Evolutionary conservation across 2,113 vertebrate species (phyloP), one percentile per base, ranked within the genome.

Genomic region (Nothobranchius kuhntae): DNA sequence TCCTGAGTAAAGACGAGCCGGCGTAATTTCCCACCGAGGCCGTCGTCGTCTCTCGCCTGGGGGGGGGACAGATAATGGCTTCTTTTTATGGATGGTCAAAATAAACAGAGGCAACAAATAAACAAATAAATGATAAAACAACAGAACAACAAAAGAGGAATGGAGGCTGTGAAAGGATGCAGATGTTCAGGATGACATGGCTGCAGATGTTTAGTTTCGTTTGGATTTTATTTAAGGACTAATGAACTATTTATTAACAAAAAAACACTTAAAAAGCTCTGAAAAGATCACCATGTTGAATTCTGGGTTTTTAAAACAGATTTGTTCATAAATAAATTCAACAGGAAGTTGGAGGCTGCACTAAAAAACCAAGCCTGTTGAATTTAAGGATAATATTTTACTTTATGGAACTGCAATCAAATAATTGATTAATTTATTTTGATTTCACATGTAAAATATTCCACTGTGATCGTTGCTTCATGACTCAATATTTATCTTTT

Each of bases 11-110:
- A 98, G 96, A 95, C 95, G 94, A 95, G 96, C 95, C 95, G 95
- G 93, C 95, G 95, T 85, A 98, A 97, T 96, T 93, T 96, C 94
- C 96, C 96, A 96, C 93, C 96, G 94, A 95, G 95, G 96, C 96
- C 96, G 94, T 96, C 96, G 95, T 98, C 97, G 94, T 98, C 96
- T 98, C 96, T 96, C 94, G 97, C 97, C 97, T 99, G 95, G 81
- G 88, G 61, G 61, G 21, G 54, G 85, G 83, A 99, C 94, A 99
- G 95, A 99, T 96, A 99, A 98, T 94, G 96, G 95, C 96, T 96
- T 94, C 96, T 98, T 98, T 92, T 93, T 98, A 99, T 95, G 96
- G 92, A 98, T 95, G 96, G 95, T 95, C 94, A 96, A 95, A 95
- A 93, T 94, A 88, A 88, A 91, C 81, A 90, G 87, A 92, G 64